Evolutionary conservation across 2,888 invertebrate genomes (phyloP).

Genomic region (Drosophila tripunctata): DNA sequence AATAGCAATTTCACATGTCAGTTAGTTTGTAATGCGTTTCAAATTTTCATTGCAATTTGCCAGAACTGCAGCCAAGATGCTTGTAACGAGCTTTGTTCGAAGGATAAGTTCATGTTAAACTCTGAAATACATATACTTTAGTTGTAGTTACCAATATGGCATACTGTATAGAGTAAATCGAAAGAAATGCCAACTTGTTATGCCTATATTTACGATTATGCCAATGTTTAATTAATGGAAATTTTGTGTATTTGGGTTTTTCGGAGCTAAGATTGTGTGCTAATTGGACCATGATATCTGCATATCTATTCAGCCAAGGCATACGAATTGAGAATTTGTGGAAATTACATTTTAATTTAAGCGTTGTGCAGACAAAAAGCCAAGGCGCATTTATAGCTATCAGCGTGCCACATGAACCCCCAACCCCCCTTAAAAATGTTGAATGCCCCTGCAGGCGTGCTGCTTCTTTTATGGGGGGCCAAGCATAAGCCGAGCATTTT

Average conservation of each 20-base stretch:
- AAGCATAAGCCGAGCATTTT: slow-evolving; percentile 72
- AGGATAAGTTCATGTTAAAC: neutral
- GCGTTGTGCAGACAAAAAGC: slow-evolving; percentile 15
- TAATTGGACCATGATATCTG: slow-evolving; percentile 54
- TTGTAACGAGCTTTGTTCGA: neutral
- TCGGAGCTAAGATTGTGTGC: slow-evolving; percentile 3
- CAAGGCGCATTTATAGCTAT: slow-evolving; percentile 49
- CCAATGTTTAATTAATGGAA: slow-evolving; percentile 4
- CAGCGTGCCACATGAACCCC: too few relatives aligned
- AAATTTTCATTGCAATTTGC: slow-evolving; percentile 28
- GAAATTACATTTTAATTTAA: slow-evolving; percentile 57
- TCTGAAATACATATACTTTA: neutral
- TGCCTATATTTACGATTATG: neutral
- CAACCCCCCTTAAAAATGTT: neutral
- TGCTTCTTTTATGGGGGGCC: slow-evolving; percentile 68
- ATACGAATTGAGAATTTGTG: slow-evolving; percentile 62
- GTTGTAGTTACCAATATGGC: neutral
- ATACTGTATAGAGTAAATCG: too few relatives aligned
- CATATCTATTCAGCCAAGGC: slow-evolving; percentile 40
- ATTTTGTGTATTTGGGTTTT: neutral
- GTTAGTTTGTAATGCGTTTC: slow-evolving; percentile 28
- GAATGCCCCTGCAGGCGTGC: neutral
- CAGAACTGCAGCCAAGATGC: slow-evolving; percentile 3
- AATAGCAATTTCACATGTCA: slow-evolving; percentile 49
- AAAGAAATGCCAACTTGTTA: neutral